Conservation (phyloP, 1,140 invertebrate species). For the Danaus melanippus region DNA sequence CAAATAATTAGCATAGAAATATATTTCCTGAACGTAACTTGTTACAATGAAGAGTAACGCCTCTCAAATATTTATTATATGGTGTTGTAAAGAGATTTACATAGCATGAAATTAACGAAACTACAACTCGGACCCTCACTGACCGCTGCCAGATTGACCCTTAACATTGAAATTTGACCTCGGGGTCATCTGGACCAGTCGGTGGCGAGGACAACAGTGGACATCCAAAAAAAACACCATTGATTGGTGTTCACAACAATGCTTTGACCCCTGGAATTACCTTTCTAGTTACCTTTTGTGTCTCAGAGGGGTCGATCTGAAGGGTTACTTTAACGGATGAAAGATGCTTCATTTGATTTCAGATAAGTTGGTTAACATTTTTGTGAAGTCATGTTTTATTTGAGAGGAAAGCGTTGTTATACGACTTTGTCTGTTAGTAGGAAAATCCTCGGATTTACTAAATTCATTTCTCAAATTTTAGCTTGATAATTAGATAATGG, state of each 20-base stretch:
- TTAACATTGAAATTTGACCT: constrained; percentile 40
- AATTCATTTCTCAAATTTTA: too few relatives aligned
- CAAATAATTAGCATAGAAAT: constrained; percentile 3
- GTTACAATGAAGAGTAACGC: not conserved
- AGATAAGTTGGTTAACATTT: constrained; percentile 14
- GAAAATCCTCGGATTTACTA: too few relatives aligned
- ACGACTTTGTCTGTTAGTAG: too few relatives aligned
- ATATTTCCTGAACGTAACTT: constrained; percentile 1
- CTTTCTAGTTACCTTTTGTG: constrained; percentile 29
- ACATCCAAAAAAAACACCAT: constrained; percentile 33
- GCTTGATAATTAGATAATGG: too few relatives aligned
- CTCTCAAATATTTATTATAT: constrained; percentile 7
- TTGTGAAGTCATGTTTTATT: too few relatives aligned
- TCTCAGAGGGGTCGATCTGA: constrained; percentile 18
- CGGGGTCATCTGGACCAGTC: constrained; percentile 57
- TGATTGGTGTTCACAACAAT: constrained; percentile 48
- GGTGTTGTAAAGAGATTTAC: constrained; percentile 14
- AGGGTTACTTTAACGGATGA: constrained; percentile 38
- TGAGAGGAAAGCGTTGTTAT: too few relatives aligned
- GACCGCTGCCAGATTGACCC: constrained; percentile 45
- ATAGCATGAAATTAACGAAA: constrained; percentile 31
- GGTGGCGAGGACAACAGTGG: constrained; percentile 35
- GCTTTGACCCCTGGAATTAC: constrained; percentile 37
- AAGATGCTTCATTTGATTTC: constrained; percentile 17
- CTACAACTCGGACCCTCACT: constrained; percentile 25